Evolutionary conservation across 2,797 vertebrate species (phyloP).

Genomic region (Melanotaenia nigrans): DNA sequence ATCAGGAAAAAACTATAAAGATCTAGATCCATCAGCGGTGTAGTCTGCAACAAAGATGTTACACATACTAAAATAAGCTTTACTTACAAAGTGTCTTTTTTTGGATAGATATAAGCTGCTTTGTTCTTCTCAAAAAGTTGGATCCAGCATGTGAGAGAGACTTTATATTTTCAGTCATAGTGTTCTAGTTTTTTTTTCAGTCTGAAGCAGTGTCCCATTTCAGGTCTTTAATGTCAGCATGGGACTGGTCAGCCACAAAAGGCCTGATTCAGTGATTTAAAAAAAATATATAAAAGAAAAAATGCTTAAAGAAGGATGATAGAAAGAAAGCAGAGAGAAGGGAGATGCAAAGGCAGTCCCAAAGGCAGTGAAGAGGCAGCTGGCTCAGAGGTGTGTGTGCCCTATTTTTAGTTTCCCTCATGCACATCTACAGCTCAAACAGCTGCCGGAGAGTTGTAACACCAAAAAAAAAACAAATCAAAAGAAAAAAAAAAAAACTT

Average conservation of each 20-base stretch:
- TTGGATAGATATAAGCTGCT: slow-evolving; percentile 26
- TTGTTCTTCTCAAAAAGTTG: slow-evolving; percentile 41
- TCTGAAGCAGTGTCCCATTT: slow-evolving; percentile 58
- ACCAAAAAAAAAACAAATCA: slow-evolving; percentile 42
- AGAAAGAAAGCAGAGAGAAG: slow-evolving; percentile 49
- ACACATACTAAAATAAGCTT: slow-evolving; percentile 20
- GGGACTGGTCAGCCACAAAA: slow-evolving; percentile 50
- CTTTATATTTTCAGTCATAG: slow-evolving; percentile 39
- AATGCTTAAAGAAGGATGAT: slow-evolving; percentile 11
- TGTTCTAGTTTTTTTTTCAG: slow-evolving; percentile 59
- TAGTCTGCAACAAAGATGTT: neutral
- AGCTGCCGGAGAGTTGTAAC: slow-evolving; percentile 76
- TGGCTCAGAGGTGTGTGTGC: slow-evolving; percentile 76
- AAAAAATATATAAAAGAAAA: slow-evolving; percentile 29
- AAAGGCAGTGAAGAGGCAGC: slow-evolving; percentile 77
- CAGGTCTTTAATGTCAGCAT: slow-evolving; percentile 50
- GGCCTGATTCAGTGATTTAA: slow-evolving; percentile 41
- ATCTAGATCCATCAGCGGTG: slow-evolving; percentile 21
- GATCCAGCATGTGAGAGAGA: slow-evolving; percentile 38
- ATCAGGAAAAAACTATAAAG: slow-evolving; percentile 16
- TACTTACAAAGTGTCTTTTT: slow-evolving; percentile 31
- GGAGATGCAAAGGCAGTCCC: slow-evolving; percentile 65
- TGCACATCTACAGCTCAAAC: slow-evolving; percentile 74
- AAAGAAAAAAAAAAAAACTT: slow-evolving; percentile 58
- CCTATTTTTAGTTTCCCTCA: slow-evolving; percentile 82